Base-by-base conservation (phyloP, 1,140 invertebrate species). In the Lepidotrigona ventralis region DNA sequence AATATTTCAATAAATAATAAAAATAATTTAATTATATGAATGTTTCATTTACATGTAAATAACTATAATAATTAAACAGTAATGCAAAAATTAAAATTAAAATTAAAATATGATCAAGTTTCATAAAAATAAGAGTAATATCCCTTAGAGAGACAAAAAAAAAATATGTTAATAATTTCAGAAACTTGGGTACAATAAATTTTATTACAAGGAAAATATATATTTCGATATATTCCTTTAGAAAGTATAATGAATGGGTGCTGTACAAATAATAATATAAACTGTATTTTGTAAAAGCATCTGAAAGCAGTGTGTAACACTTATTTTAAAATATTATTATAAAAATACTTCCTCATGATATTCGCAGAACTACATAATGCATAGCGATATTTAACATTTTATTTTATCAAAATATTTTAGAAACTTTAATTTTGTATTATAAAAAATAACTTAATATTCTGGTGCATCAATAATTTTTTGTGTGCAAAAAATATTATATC, bases 201-300 rank as follows among this genome's bases (percentile, higher is more conserved):
- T 86, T 78, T 81, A 84, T 87, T 84, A 79, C 26, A 72, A 71
- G 58, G 58, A 39, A 85, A 54, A 60, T 87, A 63, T 71, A 66
- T 71, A 19, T 51, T 29, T 63, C 19, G 54, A 83, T 51, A 72
- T 71, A 72, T 72, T 29, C 33, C 51, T 73, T 26, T 64, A 51
- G 33, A 64, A 70, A 58, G 19, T 71, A 39, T 81, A 81, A 26
- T 82, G 64, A 76, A 71, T 26, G 21, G 54, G 80, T 86, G 82
- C 82, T 87, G 81, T 87, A 87, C 72, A 86, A 87, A 81, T 73
- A 87, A 85, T 33, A 63, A 60, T 82, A 83, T 51, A 29, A 73
- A 73, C 60, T 56, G 46, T 79, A 81, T 77, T 78, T 77, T 81
- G 78, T 85, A 74, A 63, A 84, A 84, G 78, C 72, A 84, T 79